Evolutionary conservation across 1,140 invertebrate genomes (phyloP).

Genomic region (Potamilus streckersoni): DNA sequence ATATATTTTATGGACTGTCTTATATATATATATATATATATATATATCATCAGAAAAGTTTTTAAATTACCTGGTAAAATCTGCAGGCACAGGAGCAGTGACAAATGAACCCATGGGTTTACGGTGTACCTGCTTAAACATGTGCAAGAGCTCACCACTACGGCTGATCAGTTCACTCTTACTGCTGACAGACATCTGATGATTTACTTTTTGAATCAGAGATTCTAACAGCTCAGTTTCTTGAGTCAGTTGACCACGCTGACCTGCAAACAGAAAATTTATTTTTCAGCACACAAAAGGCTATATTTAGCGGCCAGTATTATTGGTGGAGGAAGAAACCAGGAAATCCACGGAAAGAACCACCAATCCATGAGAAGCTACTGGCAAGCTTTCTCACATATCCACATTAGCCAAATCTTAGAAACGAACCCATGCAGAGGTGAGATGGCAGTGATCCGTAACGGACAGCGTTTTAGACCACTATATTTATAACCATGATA

Average conservation of each 20-base stretch:
- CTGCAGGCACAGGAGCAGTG: constrained; percentile 87
- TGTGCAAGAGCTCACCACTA: constrained; percentile 82
- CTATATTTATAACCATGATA: background rate
- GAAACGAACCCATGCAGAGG: no score
- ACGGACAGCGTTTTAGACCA: no score
- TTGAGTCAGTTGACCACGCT: constrained; percentile 87
- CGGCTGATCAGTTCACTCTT: constrained; percentile 86
- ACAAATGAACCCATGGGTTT: constrained; percentile 92
- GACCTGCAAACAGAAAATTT: constrained; percentile 67
- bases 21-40: no score
- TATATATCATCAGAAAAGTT: background rate
- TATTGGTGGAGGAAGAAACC: no score
- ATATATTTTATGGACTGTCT: no score
- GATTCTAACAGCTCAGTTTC: constrained; percentile 86
- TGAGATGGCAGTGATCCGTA: no score
- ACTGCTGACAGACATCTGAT: constrained; percentile 80
- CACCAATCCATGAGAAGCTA: no score
- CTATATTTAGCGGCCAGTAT: no score
- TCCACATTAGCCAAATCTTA: no score
- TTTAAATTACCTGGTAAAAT: constrained; percentile 81
- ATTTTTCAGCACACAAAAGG: no score
- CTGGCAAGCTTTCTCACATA: no score
- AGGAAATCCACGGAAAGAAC: no score
- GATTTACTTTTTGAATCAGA: constrained; percentile 85
- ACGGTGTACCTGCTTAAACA: constrained; percentile 81